Conservation (phyloP, 1,140 invertebrate genomes). For the Drosophila nannoptera region DNA sequence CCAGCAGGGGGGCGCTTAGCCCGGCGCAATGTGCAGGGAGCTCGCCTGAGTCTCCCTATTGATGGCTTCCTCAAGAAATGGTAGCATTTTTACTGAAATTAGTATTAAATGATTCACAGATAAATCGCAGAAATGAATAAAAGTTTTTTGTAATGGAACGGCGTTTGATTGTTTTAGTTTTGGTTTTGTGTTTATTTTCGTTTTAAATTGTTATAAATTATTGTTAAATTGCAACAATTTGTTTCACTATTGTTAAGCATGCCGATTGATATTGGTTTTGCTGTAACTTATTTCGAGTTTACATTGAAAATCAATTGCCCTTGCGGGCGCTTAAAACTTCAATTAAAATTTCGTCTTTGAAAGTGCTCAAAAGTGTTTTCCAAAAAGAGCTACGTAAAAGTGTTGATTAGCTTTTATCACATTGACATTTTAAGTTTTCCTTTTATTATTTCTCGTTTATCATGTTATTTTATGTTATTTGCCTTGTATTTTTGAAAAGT, state of each 20-base stretch:
- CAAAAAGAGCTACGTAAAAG: conserved; percentile 67
- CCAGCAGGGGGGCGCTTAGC: conserved; percentile 21
- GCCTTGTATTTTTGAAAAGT: conserved; percentile 67
- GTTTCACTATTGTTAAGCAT: conserved; percentile 55
- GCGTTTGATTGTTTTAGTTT: conserved; percentile 38
- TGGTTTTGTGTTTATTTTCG: conserved; percentile 31
- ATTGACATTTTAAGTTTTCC: conserved; percentile 60
- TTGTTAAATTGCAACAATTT: conserved; percentile 62
- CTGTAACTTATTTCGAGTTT: conserved; percentile 61
- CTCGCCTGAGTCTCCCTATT: conserved; percentile 24
- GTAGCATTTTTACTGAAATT: conserved; percentile 44
- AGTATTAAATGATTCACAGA: conserved; percentile 43
- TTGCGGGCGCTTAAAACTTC: conserved; percentile 49
- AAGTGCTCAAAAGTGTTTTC: conserved; percentile 62
- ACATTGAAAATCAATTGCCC: conserved; percentile 51
- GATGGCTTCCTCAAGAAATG: conserved; percentile 33
- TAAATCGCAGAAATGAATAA: conserved; percentile 43
- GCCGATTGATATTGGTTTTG: conserved; percentile 50
- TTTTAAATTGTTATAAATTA: conserved; percentile 37
- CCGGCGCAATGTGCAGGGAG: conserved; percentile 5
- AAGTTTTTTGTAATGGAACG: conserved; percentile 33
- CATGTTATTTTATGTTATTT: conserved; percentile 46
- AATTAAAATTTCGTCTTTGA: conserved; percentile 59
- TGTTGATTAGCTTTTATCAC: conserved; percentile 71
- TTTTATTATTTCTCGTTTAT: conserved; percentile 30